Conservation (phyloP, 2,797 vertebrate species). For the Poecilia picta region DNA sequence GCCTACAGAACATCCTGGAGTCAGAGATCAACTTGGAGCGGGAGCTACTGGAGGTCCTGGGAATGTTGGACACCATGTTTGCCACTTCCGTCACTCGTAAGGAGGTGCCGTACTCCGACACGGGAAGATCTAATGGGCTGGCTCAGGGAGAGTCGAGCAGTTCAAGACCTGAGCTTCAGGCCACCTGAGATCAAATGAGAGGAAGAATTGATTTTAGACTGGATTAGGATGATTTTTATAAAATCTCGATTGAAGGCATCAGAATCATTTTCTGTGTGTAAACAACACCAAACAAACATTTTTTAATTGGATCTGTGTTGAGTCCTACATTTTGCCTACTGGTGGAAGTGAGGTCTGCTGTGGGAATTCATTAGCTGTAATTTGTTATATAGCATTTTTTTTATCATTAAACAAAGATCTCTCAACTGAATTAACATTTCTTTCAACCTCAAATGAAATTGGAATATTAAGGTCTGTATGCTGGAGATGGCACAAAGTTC, state of each 20-base stretch:
- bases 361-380: not conserved
- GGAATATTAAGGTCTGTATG: not conserved
- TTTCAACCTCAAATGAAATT: not conserved
- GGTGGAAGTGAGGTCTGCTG: not conserved
- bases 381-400: not conserved
- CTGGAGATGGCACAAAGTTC: not conserved
- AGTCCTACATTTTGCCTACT: not conserved
- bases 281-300: not conserved
- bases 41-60: slow-evolving; percentile 91
- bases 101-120: slow-evolving; percentile 60
- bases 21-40: slow-evolving; percentile 91
- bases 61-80: slow-evolving; percentile 97
- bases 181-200: slow-evolving; percentile 49
- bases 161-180: slow-evolving; percentile 55
- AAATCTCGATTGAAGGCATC: slow-evolving; percentile 25
- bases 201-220: slow-evolving; percentile 11
- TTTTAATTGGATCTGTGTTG: not conserved
- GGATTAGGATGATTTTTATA: slow-evolving; percentile 29
- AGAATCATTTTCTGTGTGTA: slow-evolving; percentile 10
- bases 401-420: not conserved
- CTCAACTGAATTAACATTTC: not conserved
- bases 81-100: slow-evolving; percentile 86
- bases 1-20: slow-evolving; percentile 88
- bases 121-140: slow-evolving; percentile 70
- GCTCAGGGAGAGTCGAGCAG: slow-evolving; percentile 45